Percentiles rank a stretch among this genome's conserved stretches.
Evolutionary conservation across 1,140 invertebrate genomes (phyloP).

Genomic region (Periplaneta americana): DNA sequence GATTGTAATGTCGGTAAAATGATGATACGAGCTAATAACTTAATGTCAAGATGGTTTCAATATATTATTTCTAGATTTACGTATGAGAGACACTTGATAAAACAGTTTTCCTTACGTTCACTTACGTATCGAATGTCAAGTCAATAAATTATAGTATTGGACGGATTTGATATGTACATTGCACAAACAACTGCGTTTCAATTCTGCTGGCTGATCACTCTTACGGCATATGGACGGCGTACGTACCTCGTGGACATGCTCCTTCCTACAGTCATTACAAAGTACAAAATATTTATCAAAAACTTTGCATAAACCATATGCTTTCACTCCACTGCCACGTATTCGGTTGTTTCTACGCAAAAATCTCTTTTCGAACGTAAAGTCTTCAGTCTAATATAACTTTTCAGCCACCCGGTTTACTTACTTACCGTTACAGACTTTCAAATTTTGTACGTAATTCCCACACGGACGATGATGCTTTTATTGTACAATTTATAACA

Average conservation of each 20-base stretch:
- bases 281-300: background rate
- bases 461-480: background rate
- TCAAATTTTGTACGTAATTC: background rate
- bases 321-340: background rate
- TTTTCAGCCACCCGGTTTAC: background rate
- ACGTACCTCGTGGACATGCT: background rate
- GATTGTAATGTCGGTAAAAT: background rate
- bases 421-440: background rate
- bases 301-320: background rate
- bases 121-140: background rate
- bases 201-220: background rate
- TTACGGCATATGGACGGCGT: background rate
- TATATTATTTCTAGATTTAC: background rate
- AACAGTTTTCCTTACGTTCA: background rate
- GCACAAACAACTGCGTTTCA: no score
- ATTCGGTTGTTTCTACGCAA: background rate
- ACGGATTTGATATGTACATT: background rate
- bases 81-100: background rate
- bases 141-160: background rate
- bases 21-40: background rate
- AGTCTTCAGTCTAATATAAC: background rate
- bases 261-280: background rate
- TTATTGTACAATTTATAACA: background rate
- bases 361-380: background rate
- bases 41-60: background rate